A percentile compares a stretch with the other conserved stretches of the same genome.
Evolutionary conservation across 1,140 invertebrate species (phyloP).

Genomic region (Solen grandis): DNA sequence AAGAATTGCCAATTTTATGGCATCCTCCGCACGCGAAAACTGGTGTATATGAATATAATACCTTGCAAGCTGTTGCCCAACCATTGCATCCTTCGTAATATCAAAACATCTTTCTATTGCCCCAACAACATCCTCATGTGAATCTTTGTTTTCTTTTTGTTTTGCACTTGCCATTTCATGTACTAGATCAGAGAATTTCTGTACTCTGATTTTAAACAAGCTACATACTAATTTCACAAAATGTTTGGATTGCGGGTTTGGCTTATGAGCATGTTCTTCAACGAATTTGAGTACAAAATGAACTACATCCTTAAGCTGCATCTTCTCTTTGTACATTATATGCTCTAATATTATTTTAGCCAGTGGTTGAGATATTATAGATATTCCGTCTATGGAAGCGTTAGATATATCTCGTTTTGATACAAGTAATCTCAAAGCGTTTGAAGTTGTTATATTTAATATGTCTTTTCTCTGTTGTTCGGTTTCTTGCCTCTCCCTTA

Average conservation of each 20-base stretch:
- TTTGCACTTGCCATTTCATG: not conserved
- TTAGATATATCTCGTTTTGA: not conserved
- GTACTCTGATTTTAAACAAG: slow-evolving; percentile 42
- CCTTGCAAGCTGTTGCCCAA: too few species aligned
- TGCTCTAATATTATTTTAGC: slow-evolving; percentile 9
- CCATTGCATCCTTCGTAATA: slow-evolving; percentile 40
- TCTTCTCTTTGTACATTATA: not conserved
- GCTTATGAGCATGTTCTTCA: not conserved
- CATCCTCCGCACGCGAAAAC: slow-evolving; percentile 2
- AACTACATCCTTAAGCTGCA: slow-evolving; percentile 15
- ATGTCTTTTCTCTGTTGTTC: not conserved
- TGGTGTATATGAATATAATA: slow-evolving; percentile 28
- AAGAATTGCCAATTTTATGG: slow-evolving; percentile 12
- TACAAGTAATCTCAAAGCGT: slow-evolving; percentile 27
- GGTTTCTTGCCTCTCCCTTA: not conserved
- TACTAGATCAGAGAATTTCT: slow-evolving; percentile 32
- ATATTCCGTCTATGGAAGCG: slow-evolving; percentile 14
- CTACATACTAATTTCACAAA: slow-evolving; percentile 45
- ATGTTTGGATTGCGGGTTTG: slow-evolving; percentile 40
- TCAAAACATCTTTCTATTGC: slow-evolving; percentile 30
- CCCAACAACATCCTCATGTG: slow-evolving; percentile 1
- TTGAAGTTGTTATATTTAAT: slow-evolving; percentile 20
- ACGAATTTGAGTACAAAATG: slow-evolving; percentile 4
- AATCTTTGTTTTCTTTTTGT: not conserved
- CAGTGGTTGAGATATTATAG: slow-evolving; percentile 26